Evolutionary conservation across 2,797 vertebrate species (phyloP).

Genomic region (Enteromius afrohamiltoni): DNA sequence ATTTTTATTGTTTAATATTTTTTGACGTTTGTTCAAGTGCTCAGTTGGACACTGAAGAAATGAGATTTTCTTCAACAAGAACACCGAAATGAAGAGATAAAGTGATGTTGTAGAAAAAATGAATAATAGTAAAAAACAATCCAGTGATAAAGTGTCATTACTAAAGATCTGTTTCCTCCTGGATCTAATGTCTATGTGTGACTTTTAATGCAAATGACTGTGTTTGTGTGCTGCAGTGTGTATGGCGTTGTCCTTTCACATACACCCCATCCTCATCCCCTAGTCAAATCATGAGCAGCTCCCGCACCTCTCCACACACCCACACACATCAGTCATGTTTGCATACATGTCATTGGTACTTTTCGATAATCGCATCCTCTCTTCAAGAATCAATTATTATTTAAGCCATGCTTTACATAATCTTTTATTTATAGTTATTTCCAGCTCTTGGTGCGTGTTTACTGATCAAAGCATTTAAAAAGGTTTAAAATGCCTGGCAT

Average conservation of each 20-base stretch:
- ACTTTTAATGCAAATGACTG: slow-evolving; percentile 70
- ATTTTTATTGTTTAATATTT: not conserved
- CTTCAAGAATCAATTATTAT: not conserved
- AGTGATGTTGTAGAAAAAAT: not conserved
- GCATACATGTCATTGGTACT: not conserved
- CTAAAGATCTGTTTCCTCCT: slow-evolving; percentile 48
- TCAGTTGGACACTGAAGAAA: not conserved
- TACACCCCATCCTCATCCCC: slow-evolving; percentile 54
- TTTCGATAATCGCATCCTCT: not conserved
- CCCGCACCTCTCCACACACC: slow-evolving; percentile 30
- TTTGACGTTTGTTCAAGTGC: not conserved
- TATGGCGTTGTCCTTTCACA: slow-evolving; percentile 52
- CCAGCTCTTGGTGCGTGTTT: not conserved
- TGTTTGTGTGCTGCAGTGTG: slow-evolving; percentile 70
- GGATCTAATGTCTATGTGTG: slow-evolving; percentile 7
- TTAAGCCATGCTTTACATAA: not conserved
- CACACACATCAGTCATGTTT: slow-evolving; percentile 30
- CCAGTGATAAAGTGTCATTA: not conserved
- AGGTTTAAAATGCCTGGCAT: not conserved
- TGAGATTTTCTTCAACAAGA: not conserved
- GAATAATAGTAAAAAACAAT: not conserved
- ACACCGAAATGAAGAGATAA: not conserved
- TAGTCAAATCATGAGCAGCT: slow-evolving; percentile 73
- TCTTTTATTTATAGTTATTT: too few species aligned
- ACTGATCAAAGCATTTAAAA: slow-evolving; percentile 14